Base-by-base conservation (phyloP, 2,797 vertebrate genomes). In the Hipposideros larvatus region DNA sequence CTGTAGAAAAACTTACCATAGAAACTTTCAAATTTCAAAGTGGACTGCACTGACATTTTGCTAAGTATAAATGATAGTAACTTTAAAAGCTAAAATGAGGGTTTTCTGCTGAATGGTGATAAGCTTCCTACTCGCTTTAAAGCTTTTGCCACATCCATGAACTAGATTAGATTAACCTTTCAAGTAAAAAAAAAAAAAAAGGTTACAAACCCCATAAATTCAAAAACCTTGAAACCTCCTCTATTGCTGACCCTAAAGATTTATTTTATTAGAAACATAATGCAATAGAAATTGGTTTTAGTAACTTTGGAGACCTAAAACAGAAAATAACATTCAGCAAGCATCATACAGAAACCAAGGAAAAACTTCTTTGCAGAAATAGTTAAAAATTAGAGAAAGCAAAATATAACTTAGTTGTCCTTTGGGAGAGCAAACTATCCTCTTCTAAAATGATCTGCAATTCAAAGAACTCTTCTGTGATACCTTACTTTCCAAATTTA, bases 21-120 rank as follows among this genome's bases (percentile, higher is more conserved):
- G 84, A 57, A 79, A 96, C 2, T 63, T 53, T 22, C 19, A 2
- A 57, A 59, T 89, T 95, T 87, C 70, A 66, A 82, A 59, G 16
- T 0, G 22, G 7, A 19, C 6, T 65, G 0, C 46, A 26, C 4
- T 63, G 18, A 94, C 88, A 84, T 90, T 90, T 78, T 61, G 37
- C 51, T 95, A 21, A 2, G 41, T 8, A 65, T 71, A 95, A 79
- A 57, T 86, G 63, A 71, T 0, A 68, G 41, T 11, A 70, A 53
- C 51, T 37, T 94, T 97, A 94, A 88, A 80, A 68, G 68, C 83
- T 82, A 95, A 97, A 93, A 95, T 6, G 71, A 82, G 90, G 94
- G 93, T 97, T 95, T 98, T 93, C 98, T 98, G 96, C 91, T 73
- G 66, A 94, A 46, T 26, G n/a, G 65, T 46, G 96, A 96, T 93